Evolutionary conservation across 2,888 invertebrate species (phyloP).

Genomic region (Phyllotreta striolata): DNA sequence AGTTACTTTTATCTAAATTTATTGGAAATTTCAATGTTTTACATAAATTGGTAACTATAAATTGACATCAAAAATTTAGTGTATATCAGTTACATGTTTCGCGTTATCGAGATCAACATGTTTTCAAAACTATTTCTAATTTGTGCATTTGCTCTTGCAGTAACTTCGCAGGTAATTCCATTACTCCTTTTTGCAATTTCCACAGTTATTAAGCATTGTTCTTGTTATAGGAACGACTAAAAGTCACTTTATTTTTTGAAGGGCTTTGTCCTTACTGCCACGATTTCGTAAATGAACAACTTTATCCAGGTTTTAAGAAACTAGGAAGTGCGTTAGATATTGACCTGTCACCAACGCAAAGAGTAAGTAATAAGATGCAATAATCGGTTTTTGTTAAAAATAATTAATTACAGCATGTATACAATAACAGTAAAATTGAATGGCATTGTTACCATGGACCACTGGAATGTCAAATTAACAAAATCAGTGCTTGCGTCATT

Average conservation of each 20-base stretch:
- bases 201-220: neutral
- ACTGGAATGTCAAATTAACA: constrained; percentile 64
- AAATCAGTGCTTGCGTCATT: constrained; percentile 62
- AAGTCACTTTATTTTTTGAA: constrained; percentile 38
- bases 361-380: too few species aligned
- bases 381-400: neutral
- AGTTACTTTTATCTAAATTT: too few species aligned
- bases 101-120: too few species aligned
- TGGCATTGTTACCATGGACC: constrained; percentile 63
- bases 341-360: constrained; percentile 35
- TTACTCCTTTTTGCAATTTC: too few species aligned
- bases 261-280: constrained; percentile 31
- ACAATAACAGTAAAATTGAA: constrained; percentile 14
- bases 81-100: too few species aligned
- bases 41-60: too few species aligned
- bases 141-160: too few species aligned
- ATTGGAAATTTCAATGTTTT: too few species aligned
- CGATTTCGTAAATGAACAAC: constrained; percentile 32
- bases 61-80: too few species aligned
- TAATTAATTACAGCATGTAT: neutral
- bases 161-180: too few species aligned
- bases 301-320: constrained; percentile 34
- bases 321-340: constrained; percentile 31
- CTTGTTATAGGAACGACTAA: constrained; percentile 20
- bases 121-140: too few species aligned